Evolutionary conservation across 2,797 vertebrate species (phyloP).

Genomic region (Poecile montanus): DNA sequence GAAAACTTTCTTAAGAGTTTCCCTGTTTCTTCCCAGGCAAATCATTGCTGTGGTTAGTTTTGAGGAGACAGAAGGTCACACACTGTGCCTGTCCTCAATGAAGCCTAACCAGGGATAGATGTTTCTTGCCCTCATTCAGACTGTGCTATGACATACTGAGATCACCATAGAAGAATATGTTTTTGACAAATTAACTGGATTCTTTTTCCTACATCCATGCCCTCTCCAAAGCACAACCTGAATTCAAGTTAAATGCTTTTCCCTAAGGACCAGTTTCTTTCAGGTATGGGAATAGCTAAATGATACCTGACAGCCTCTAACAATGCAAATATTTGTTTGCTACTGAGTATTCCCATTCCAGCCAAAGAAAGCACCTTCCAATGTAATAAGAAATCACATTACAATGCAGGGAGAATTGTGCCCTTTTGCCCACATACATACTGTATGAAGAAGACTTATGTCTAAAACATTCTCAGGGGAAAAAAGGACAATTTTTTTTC

Average conservation of each 20-base stretch:
- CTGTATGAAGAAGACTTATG: not conserved
- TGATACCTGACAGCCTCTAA: not conserved
- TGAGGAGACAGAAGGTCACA: not conserved
- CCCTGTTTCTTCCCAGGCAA: not conserved
- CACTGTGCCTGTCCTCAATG: not conserved
- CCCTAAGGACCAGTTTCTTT: not conserved
- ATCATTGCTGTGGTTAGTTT: not conserved
- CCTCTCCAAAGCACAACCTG: not conserved
- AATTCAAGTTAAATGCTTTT: not conserved
- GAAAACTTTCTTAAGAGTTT: not conserved
- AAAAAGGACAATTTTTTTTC: not conserved
- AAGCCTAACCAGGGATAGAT: not conserved
- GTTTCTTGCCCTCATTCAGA: not conserved
- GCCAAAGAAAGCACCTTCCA: not conserved
- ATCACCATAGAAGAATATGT: rapidly evolving
- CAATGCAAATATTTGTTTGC: not conserved
- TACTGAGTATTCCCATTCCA: not conserved
- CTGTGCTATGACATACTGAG: not conserved
- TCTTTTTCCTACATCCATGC: not conserved
- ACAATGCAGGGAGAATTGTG: not conserved
- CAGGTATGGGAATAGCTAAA: not conserved
- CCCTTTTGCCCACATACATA: not conserved
- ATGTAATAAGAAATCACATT: not conserved
- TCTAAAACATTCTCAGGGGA: not conserved
- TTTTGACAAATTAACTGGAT: not conserved